Conservation (phyloP, 2,797 vertebrate species). For the Thunnus albacares region DNA sequence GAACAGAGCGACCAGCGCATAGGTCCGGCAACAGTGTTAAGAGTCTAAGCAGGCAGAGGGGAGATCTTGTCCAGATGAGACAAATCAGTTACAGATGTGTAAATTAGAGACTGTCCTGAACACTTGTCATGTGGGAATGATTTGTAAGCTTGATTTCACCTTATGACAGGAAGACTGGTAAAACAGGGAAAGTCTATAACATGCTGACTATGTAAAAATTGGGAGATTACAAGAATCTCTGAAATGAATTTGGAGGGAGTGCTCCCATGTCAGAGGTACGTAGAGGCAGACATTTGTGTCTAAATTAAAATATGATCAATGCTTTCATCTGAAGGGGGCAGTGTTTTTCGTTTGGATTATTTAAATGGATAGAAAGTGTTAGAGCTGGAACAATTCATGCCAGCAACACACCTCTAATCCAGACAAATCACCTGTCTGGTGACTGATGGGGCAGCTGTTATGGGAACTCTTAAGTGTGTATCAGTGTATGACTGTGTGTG, state of each 20-base stretch:
- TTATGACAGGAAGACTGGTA: constrained; percentile 51
- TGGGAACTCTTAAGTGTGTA: background rate
- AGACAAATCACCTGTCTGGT: constrained; percentile 43
- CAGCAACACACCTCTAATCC: constrained; percentile 19
- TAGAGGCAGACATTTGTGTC: background rate
- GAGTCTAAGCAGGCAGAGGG: constrained; percentile 36
- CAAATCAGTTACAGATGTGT: constrained; percentile 72
- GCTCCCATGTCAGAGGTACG: background rate
- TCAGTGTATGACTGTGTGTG: constrained; percentile 1
- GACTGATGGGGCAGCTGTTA: constrained; percentile 48
- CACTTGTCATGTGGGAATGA: constrained; percentile 66
- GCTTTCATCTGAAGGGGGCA: background rate
- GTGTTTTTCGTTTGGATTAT: background rate
- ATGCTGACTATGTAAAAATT: constrained; percentile 35
- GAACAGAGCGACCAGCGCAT: constrained; percentile 7
- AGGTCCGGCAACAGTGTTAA: background rate
- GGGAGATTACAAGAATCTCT: constrained; percentile 12
- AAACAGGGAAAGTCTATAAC: constrained; percentile 39
- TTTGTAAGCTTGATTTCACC: constrained; percentile 59
- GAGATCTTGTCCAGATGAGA: constrained; percentile 45
- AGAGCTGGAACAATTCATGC: constrained; percentile 21
- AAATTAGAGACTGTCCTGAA: constrained; percentile 9
- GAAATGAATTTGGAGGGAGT: background rate
- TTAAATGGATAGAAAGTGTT: background rate
- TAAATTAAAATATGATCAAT: constrained; percentile 16